Evolutionary conservation across 1,140 invertebrate species (phyloP), one percentile per base, ranked within the genome.

Genomic region (Lepidurus arcticus): DNA sequence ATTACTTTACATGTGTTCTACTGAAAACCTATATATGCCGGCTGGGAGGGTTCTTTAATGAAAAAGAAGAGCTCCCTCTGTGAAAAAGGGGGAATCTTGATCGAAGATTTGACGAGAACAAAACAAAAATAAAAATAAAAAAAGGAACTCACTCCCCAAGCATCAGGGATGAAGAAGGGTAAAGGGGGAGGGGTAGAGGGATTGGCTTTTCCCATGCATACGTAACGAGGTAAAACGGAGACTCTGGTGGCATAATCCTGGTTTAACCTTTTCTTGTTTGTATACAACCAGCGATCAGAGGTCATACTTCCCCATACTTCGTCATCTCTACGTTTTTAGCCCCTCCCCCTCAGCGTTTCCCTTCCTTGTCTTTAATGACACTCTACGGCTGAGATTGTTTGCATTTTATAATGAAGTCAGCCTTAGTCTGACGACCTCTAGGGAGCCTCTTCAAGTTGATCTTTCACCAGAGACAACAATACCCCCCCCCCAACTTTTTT

Each of bases 381-480:
- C 47, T 47, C 47, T 76, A 76, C 75, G 24, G 42, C 75, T 13
- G 47, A 47, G 75, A 34, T 76, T 76, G 43, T 44, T 47, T 47
- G 75, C 75, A 45, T 76, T 44, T 76, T 76, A 76, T 47, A 76
- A 76, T 76, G 75, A 76, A 76, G 75, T 44, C 75, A 76, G 75
- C 26, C 75, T 43, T 76, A 76, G 24, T 13, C 24, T 76, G 43
- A 76, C 75, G 47, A 76, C 42, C 75, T 76, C 47, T 76, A 45
- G 42, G n/a, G 74, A 44, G 24, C 75, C 75, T 45, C 43, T 76
- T 44, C 21, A 24, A 44, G 34, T 24, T 10, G 75, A 44, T 45
- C 26, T 10, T 44, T 45, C 45, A 47, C 75, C 43, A 24, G 44
- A 24, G 42, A 11, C 75, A 76, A 45, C 16, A 65, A 65, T 21